Base-by-base conservation (phyloP, 2,797 vertebrate species). In the Pseudotriccus pelzelni region DNA sequence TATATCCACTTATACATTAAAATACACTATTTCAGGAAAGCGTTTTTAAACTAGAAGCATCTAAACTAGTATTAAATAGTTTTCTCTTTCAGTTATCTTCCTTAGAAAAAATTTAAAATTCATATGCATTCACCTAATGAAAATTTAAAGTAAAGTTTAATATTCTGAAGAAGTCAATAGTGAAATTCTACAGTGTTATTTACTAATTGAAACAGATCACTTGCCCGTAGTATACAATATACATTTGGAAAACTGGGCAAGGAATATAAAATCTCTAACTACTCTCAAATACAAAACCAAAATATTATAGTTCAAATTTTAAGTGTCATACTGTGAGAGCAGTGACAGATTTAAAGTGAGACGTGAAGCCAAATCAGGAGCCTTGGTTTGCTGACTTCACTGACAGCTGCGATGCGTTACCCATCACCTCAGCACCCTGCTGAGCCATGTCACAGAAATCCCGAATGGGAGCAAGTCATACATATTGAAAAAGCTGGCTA, bases 171-270 rank as follows among this genome's bases (percentile, higher is more conserved):
- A 37, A 17, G 25, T 3, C 37, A 69, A 44, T 6, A 9, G 25
- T 30, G 13, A 44, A n/a, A 64, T 37, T 60, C 58, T 56, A 52
- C 49, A 64, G 6, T 10, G 15, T 21, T 73, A 73, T 56, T 90
- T 72, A 82, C n/a, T 7, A 60, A 16, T 18, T 25, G 20, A 84
- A 89, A 55, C 4, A 41, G 37, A 58, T 47, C 39, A 66, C 12
- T 53, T 4, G 1, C 15, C 43, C 69, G 19, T 1, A 73, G 44
- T 3, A 59, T 2, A 74, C 4, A 66, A 70, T 4, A 36, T 1
- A 36, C 17, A 53, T 50, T 14, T 19, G 23, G 32, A 79, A 78
- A 90, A 56, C 7, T 3, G 3, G 6, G 10, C 25, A 55, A 73
- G 17, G 25, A 78, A 64, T 23, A 49, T 6, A 19, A 62, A 66